These are phyloP conservation scores for Atlantisia rogersi DNA, from an alignment of 2,113 vertebrate species.

Conservation along the genomic window DNA sequence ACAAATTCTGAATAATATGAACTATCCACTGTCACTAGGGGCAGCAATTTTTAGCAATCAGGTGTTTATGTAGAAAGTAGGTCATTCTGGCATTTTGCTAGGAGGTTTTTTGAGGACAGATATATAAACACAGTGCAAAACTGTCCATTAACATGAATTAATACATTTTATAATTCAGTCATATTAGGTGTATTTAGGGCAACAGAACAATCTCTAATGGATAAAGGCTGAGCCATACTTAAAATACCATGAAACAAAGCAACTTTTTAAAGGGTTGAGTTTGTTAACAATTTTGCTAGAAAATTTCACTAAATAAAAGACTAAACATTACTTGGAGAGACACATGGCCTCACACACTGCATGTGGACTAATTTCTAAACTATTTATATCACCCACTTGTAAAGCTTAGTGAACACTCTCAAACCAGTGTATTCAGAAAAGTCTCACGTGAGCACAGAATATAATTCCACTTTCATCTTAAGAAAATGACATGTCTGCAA, in stretches of 20 bases:
- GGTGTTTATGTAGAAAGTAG: neutral
- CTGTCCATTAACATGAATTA: neutral
- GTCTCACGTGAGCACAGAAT: neutral
- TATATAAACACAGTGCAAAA: neutral
- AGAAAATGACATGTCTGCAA: neutral
- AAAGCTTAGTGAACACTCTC: neutral
- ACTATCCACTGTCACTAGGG: neutral
- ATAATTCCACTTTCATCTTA: neutral
- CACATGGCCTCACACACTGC: fast-evolving
- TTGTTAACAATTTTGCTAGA: neutral
- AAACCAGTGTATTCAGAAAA: neutral
- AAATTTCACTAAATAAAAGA: neutral
- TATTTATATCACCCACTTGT: neutral
- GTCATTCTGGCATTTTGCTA: neutral
- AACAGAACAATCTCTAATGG: neutral
- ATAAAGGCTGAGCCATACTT: neutral
- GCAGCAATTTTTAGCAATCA: neutral
- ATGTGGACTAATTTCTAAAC: neutral
- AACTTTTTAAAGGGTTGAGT: neutral
- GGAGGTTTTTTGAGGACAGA: neutral
- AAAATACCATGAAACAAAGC: neutral
- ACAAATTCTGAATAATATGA: neutral
- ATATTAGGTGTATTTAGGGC: neutral
- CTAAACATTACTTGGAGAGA: neutral
- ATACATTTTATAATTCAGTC: neutral